phyloP scores from a whole-genome alignment of 2,797 vertebrate genomes.

The Buceros bicornis region DNA sequence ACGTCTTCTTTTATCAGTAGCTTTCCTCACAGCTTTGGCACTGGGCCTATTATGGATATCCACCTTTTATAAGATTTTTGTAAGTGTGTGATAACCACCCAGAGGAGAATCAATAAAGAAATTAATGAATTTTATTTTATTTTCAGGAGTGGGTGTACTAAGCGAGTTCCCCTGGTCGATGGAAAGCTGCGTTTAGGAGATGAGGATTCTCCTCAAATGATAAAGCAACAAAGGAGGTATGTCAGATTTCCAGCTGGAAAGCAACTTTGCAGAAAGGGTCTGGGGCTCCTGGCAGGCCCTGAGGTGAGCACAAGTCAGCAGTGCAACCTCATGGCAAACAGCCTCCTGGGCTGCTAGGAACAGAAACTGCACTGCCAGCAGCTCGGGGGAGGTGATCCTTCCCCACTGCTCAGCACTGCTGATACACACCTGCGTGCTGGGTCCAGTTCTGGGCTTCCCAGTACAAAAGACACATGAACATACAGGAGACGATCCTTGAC shows the following conservation, averaged over 20 bases:
- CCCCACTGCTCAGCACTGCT: background rate
- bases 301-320: background rate
- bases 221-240: background rate
- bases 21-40: background rate
- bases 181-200: background rate
- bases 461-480: background rate
- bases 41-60: background rate
- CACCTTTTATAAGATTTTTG: background rate
- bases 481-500: background rate
- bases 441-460: background rate
- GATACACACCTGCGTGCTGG: background rate
- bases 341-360: background rate
- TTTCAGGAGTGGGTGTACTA: background rate
- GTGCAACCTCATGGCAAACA: background rate
- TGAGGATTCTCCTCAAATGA: background rate
- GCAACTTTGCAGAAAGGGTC: background rate
- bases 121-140: background rate
- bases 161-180: background rate
- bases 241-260: background rate
- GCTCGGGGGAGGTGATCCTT: accelerated
- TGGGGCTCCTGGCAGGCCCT: background rate
- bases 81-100: background rate
- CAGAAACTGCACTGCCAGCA: background rate
- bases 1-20: too few species aligned
- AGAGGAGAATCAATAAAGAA: background rate